Base-by-base conservation (phyloP, 1,140 invertebrate species). In the Pachyrhynchus sulphureomaculatus region DNA sequence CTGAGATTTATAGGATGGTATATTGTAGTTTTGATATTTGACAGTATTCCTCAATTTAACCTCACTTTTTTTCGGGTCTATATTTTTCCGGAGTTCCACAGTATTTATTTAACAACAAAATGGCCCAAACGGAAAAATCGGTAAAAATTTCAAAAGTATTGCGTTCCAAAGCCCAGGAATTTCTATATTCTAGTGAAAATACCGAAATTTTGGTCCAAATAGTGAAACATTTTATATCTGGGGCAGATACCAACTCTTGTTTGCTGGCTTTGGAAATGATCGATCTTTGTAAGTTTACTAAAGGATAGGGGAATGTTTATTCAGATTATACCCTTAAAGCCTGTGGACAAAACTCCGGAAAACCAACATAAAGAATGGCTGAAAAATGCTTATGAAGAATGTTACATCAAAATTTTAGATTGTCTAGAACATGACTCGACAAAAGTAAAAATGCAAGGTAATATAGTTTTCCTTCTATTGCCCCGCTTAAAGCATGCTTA, bases 191-290 rank as follows among this genome's bases (percentile, higher is more conserved):
- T 8, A 79, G 80, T 55, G 84, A 83, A 75, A 74, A 86, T 74
- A 78, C 82, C 4, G 84, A 85, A 67, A 84, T 83, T 72, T 74
- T 88, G 42, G 73, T 82, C 2, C 83, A 86, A 69, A 84, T 88
- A 33, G 76, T 88, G 51, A 76, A 79, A 64, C 79, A 84, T 76
- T 86, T 86, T 73, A 80, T 87, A 80, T 79, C 75, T 65, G 77
- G 79, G 66, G 77, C 78, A 26, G 78, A 79, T 68, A 79, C 76
- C 12, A 77, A 76, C 36, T 77, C 82, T 39, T 80, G 83, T 61
- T 72, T 88, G 42, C 77, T 87, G 20, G 82, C 85, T 10, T 69
- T 88, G 58, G 87, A 89, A 74, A 80, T 86, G 20, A 84, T 89
- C 65, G 20, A 84, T 89, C 65, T 90, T 89, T 67, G 79, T 78